Percentiles rank a stretch among this genome's conserved stretches.
These are phyloP conservation scores for Psettodes erumei DNA, from an alignment of 2,113 vertebrate species.

Conservation along the genomic window DNA sequence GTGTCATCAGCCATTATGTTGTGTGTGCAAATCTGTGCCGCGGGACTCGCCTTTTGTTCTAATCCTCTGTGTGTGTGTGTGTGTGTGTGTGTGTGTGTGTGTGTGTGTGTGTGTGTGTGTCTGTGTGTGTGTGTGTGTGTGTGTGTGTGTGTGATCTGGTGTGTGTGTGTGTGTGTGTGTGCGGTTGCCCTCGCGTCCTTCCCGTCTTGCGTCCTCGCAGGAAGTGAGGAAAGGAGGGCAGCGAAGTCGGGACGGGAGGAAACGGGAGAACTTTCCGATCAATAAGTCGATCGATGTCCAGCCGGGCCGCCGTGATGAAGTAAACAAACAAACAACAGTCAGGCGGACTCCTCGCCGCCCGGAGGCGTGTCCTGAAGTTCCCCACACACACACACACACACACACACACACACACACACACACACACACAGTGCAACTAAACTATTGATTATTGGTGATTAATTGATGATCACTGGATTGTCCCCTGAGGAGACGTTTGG, in stretches of 20 bases:
- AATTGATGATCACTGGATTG: too few species aligned
- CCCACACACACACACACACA: too few species aligned
- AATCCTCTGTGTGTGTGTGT: constrained; percentile 26
- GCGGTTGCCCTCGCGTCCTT: not conserved
- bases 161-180: too few species aligned
- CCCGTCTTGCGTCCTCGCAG: not conserved
- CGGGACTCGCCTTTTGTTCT: constrained; percentile 58
- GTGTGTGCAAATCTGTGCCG: constrained; percentile 36
- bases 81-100: constrained; percentile 12
- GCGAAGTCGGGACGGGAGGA: not conserved
- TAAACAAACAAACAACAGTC: too few species aligned
- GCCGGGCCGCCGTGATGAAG: too few species aligned
- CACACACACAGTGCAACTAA: too few species aligned
- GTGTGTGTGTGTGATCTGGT: not conserved
- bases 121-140: not conserved
- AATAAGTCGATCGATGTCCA: too few species aligned
- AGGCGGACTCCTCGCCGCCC: too few species aligned
- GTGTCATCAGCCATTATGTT: constrained; percentile 58
- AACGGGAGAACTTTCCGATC: not conserved
- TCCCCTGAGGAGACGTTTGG: too few species aligned
- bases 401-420: too few species aligned
- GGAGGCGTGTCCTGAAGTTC: too few species aligned
- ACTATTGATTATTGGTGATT: too few species aligned
- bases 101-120: not conserved
- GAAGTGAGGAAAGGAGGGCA: not conserved